These are phyloP conservation scores for Tursiops truncatus DNA, from an alignment of 2,113 vertebrate genomes.

Conservation along the genomic window DNA sequence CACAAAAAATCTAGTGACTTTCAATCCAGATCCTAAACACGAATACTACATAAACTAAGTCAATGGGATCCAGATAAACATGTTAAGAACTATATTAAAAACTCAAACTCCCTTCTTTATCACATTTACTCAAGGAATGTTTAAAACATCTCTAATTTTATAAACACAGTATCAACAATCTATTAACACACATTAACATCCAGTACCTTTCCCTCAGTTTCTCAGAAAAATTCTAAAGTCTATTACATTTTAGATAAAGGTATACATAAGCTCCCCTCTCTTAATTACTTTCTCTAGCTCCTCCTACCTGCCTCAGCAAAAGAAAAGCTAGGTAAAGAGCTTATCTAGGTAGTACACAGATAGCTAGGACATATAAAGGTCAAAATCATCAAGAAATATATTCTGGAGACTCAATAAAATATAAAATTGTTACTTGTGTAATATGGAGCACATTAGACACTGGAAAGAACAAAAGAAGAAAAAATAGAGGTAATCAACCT, in stretches of 20 bases:
- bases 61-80: constrained; percentile 9
- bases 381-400: constrained; percentile 49
- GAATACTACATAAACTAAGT: constrained; percentile 22
- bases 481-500: not conserved
- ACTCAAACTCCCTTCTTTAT: not conserved
- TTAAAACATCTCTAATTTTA: constrained; percentile 37
- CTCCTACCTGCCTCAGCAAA: constrained; percentile 17
- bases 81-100: constrained; percentile 41
- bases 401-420: constrained; percentile 25
- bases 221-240: constrained; percentile 18
- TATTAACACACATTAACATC: not conserved
- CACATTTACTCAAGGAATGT: constrained; percentile 5
- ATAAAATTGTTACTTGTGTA: constrained; percentile 15
- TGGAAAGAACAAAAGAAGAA: constrained; percentile 18
- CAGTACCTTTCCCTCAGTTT: not conserved
- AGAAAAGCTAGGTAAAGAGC: constrained; percentile 35
- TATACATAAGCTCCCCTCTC: not conserved
- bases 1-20: constrained; percentile 16
- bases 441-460: not conserved
- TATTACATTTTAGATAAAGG: constrained; percentile 46
- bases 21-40: constrained; percentile 2
- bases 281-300: constrained; percentile 40
- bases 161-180: not conserved
- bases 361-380: constrained; percentile 26
- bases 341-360: not conserved